phyloP scores from a whole-genome alignment of 2,797 vertebrate species.

The Manis crassicaudata region DNA sequence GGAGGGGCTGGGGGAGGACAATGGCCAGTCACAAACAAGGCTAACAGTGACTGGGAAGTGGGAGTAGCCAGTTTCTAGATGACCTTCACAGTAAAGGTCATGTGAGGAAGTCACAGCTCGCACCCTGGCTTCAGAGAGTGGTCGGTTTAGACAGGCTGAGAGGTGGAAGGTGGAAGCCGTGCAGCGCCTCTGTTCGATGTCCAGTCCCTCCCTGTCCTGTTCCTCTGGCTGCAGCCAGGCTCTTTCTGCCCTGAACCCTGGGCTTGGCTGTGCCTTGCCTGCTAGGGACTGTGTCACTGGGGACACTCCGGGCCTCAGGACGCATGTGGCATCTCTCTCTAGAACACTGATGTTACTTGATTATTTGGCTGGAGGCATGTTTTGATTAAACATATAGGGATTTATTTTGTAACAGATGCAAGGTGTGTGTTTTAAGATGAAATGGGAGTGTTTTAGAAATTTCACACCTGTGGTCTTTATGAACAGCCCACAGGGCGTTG shows the following conservation, averaged over 20 bases:
- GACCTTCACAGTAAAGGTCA: neutral
- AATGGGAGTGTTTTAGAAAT: neutral
- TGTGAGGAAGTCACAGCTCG: accelerated
- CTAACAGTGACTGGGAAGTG: neutral
- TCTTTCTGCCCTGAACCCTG: neutral
- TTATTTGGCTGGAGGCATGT: neutral
- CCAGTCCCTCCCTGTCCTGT: neutral
- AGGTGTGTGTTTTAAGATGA: neutral
- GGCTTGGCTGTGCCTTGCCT: neutral
- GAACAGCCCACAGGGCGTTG: neutral
- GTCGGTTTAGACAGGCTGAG: too few species aligned
- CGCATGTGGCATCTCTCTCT: neutral
- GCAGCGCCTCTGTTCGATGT: accelerated
- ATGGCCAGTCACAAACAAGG: neutral
- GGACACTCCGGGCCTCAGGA: neutral
- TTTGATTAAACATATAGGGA: neutral
- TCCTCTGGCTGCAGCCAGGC: neutral
- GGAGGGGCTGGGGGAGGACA: too few species aligned
- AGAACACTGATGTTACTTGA: neutral
- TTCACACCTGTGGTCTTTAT: neutral
- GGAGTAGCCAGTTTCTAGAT: neutral
- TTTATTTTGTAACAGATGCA: neutral
- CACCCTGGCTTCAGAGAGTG: neutral
- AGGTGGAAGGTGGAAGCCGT: accelerated
- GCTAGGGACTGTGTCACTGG: neutral